Conservation (phyloP, 2,113 vertebrate genomes). For the Nettapus auritus region DNA sequence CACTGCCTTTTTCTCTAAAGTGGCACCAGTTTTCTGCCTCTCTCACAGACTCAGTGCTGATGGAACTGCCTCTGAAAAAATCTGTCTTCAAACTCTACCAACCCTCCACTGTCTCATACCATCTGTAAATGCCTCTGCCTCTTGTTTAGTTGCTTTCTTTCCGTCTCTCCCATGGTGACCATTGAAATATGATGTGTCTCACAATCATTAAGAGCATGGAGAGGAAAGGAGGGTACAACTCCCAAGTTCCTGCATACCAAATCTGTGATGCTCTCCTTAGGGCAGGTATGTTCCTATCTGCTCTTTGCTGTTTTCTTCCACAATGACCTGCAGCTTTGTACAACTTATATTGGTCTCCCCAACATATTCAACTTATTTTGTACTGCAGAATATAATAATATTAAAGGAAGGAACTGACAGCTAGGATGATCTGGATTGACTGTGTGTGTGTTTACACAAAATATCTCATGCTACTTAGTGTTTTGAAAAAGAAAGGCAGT, state of each 20-base stretch:
- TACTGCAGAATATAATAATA: background rate
- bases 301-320: background rate
- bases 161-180: background rate
- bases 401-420: background rate
- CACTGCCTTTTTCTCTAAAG: background rate
- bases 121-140: background rate
- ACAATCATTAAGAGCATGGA: rapidly evolving
- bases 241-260: background rate
- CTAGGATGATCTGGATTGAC: background rate
- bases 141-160: background rate
- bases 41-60: background rate
- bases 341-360: too few relatives aligned
- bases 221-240: background rate
- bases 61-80: background rate
- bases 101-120: background rate
- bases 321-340: background rate
- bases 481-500: background rate
- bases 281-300: background rate
- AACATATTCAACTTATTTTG: background rate
- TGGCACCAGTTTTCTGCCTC: background rate
- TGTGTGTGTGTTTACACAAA: background rate
- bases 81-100: background rate
- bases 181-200: background rate
- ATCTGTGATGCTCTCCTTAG: rapidly evolving
- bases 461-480: background rate